Conservation (phyloP, 2,888 invertebrate species). For the Vesta saturnalis region DNA sequence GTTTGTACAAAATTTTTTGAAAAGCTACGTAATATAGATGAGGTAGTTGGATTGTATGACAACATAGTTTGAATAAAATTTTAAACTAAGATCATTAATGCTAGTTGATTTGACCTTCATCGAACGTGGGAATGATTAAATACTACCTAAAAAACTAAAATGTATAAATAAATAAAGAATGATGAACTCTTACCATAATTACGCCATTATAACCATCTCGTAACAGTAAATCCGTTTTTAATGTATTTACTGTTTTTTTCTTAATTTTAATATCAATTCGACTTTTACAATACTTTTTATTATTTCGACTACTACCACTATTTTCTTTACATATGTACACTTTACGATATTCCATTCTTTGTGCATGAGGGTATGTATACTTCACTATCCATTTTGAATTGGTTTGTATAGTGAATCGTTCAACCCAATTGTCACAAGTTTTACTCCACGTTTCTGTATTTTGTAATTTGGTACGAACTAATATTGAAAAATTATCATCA, state of each 20-base stretch:
- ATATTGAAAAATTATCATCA: slow-evolving; percentile 31
- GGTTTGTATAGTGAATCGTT: slow-evolving; percentile 33
- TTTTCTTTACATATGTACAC: slow-evolving; percentile 36
- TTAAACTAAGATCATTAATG: too few relatives aligned
- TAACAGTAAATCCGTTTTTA: slow-evolving; percentile 27
- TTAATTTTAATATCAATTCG: slow-evolving; percentile 37
- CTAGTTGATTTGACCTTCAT: slow-evolving; percentile 11
- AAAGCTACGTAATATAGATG: slow-evolving; percentile 67
- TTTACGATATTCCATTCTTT: slow-evolving; percentile 37
- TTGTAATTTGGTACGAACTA: slow-evolving; percentile 31
- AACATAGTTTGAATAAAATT: slow-evolving; percentile 59
- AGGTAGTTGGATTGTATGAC: slow-evolving; percentile 68
- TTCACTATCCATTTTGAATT: slow-evolving; percentile 37
- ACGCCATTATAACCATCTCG: slow-evolving; percentile 34
- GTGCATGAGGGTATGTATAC: slow-evolving; percentile 31
- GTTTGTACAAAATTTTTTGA: slow-evolving; percentile 62
- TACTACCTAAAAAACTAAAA: slow-evolving; percentile 25
- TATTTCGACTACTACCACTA: slow-evolving; percentile 23
- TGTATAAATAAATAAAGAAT: not conserved
- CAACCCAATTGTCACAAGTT: slow-evolving; percentile 34
- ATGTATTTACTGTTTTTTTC: slow-evolving; percentile 23
- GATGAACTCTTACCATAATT: slow-evolving; percentile 26
- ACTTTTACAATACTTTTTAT: slow-evolving; percentile 24
- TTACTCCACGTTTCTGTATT: slow-evolving; percentile 30
- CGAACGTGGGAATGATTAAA: slow-evolving; percentile 36